Base-by-base conservation (phyloP, 2,797 vertebrate genomes). In the Hoplostethus mediterraneus region DNA sequence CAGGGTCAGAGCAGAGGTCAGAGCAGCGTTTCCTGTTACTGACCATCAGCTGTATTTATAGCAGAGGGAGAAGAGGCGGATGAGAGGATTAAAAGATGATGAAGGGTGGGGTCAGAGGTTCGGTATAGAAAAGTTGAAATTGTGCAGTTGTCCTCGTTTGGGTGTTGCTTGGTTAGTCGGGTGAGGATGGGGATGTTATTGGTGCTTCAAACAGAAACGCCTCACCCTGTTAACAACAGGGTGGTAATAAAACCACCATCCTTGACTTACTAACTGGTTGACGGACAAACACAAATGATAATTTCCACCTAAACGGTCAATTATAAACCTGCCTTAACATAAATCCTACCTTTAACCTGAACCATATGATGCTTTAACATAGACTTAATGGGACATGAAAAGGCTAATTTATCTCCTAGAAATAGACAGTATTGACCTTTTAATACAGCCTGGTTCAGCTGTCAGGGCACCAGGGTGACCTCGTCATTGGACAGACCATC, bases 1-100 rank as follows among this genome's bases (percentile, higher is more conserved):
- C 5, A 11, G 56, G 70, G 74, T 70, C 65, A 70, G 51, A 45
- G 21, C 49, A 31, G 16, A 61, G 70, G 74, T 70, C 65, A 70
- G 51, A 45, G 21, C 49, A 31, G 45, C 14, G 63, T 49, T 61
- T 70, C 67, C 67, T 61, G 47, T 13, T 52, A n/a, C 11, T 28
- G 33, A 9, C 45, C 30, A 38, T 49, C 30, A 30, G 17, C 58
- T 69, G 45, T 73, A 69, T 74, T 64, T 64, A 65, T 62, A 74
- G 61, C 6, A 30, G 12, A 51, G 30, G 48, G 33, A 64, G 53
- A 16, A 52, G 45, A 38, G 55, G 49, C 31, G 11, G 54, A 49
- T 7, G 33, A 16, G 30, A 38, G 31, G 28, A 54, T 54, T 30
- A 54, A 6, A 54, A 30, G 10, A 54, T n/a, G 9, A 30, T 11